phyloP scores from a whole-genome alignment of 2,797 vertebrate genomes.

The Rousettus madagascariensis region DNA sequence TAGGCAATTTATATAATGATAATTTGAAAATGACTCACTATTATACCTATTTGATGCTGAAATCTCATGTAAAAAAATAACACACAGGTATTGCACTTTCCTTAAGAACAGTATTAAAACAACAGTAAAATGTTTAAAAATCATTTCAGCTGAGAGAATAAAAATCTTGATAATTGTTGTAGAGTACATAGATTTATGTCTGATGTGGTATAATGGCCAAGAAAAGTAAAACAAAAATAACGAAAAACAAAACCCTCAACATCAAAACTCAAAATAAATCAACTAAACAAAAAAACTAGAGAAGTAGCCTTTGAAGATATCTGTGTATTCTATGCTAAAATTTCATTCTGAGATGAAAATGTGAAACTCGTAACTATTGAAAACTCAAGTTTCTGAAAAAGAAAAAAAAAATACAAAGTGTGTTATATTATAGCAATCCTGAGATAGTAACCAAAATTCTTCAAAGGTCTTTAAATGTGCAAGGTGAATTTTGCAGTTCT shows the following conservation, averaged over 20 bases:
- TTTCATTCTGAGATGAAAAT: not conserved
- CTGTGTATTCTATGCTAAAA: not conserved
- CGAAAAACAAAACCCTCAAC: not conserved
- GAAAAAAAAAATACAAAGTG: not conserved
- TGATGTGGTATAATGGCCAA: not conserved
- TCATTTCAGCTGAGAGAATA: not conserved
- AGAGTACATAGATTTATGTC: not conserved
- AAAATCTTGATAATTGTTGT: not conserved
- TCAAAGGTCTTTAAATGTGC: not conserved
- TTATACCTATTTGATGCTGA: not conserved
- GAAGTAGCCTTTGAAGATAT: not conserved
- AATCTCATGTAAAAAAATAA: not conserved
- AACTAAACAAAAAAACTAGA: not conserved
- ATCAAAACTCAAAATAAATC: not conserved
- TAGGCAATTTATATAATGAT: not conserved
- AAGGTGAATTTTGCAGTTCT: not conserved
- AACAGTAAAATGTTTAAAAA: not conserved
- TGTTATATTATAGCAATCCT: not conserved
- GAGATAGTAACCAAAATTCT: not conserved
- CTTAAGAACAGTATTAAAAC: constrained; percentile 4
- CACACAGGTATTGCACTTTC: not conserved
- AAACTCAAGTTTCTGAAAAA: not conserved
- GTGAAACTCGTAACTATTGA: not conserved
- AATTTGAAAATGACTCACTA: not conserved
- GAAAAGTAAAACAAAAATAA: not conserved